Percentiles rank a stretch among this genome's conserved stretches.
Conservation (phyloP, 2,888 invertebrate genomes). For the Oasisia sp. region DNA sequence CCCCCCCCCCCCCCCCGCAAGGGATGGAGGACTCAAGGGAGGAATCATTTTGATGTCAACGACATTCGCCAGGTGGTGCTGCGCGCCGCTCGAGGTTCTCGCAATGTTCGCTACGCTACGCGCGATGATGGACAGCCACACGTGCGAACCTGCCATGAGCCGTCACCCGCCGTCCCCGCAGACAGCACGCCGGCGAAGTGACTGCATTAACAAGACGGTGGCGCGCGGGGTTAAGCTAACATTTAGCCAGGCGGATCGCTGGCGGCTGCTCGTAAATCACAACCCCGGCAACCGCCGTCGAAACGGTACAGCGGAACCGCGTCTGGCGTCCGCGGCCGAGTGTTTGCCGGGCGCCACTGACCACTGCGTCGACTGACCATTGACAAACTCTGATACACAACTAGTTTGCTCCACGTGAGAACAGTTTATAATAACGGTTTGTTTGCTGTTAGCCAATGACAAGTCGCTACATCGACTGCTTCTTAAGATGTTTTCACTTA, state of each 20-base stretch:
- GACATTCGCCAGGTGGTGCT: conserved; percentile 3
- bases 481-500: no score
- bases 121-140: background rate
- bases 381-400: no score
- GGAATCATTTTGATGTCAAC: background rate
- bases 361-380: background rate
- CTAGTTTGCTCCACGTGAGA: no score
- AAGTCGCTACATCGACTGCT: no score
- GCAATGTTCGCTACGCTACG: background rate
- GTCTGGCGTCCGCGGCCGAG: background rate
- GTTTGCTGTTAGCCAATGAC: no score
- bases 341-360: background rate
- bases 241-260: conserved; percentile 11
- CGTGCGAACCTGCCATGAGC: background rate
- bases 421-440: no score
- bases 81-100: background rate
- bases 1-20: no score
- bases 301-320: background rate
- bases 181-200: background rate
- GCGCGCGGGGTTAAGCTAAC: conserved; percentile 17
- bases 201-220: conserved; percentile 7
- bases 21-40: background rate
- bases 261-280: conserved; percentile 17
- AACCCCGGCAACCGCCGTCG: background rate
- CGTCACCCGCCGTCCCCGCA: background rate